Evolutionary conservation across 2,888 invertebrate species (phyloP).

Genomic region (Bombyx huttoni): DNA sequence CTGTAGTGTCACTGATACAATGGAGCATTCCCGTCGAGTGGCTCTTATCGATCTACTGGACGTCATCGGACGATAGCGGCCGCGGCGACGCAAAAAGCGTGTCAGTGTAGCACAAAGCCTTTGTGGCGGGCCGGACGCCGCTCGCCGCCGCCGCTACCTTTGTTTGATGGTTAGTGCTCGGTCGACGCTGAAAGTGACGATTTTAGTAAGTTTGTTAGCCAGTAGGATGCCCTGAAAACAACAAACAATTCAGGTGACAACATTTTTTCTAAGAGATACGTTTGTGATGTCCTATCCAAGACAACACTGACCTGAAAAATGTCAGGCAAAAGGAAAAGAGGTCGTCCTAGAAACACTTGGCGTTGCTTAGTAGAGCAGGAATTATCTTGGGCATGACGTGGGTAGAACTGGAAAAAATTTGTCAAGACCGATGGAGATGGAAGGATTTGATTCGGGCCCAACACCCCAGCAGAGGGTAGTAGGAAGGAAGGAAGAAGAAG

Average conservation of each 20-base stretch:
- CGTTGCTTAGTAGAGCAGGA: too few species aligned
- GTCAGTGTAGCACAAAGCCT: conserved; percentile 63
- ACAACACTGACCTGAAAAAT: too few species aligned
- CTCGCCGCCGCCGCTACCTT: conserved; percentile 62
- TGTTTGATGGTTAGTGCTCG: conserved; percentile 64
- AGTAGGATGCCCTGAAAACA: conserved; percentile 2
- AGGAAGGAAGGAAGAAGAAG: too few species aligned
- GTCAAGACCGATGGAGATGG: too few species aligned
- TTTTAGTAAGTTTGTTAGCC: conserved; percentile 47
- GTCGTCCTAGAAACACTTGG: too few species aligned
- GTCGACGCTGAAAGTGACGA: conserved; percentile 52
- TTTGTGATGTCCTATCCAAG: not conserved
- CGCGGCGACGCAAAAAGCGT: conserved; percentile 61
- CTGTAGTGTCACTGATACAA: conserved; percentile 64
- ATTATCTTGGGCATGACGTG: too few species aligned
- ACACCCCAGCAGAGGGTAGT: too few species aligned
- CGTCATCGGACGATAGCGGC: conserved; percentile 62
- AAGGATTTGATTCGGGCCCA: too few species aligned
- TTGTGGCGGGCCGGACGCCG: conserved; percentile 64
- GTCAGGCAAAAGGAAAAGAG: too few species aligned
- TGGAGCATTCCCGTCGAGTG: conserved; percentile 63
- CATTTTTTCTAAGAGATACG: not conserved
- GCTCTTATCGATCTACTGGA: conserved; percentile 70
- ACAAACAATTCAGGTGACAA: not conserved
- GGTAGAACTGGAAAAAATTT: too few species aligned